phyloP scores from a whole-genome alignment of 2,888 invertebrate species.

The Hypomecis punctinalis region DNA sequence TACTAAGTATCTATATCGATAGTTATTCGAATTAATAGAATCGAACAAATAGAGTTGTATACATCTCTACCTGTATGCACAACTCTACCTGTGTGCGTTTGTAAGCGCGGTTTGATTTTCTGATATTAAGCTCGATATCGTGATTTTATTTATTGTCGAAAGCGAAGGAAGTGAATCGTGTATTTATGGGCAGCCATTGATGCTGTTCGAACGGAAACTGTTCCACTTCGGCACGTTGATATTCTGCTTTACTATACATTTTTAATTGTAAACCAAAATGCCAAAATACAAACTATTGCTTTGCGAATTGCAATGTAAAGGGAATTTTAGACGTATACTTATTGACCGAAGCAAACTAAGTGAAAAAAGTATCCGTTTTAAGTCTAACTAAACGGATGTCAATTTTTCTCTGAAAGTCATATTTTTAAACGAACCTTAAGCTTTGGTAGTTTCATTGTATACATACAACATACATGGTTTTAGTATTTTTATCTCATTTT shows the following conservation, averaged over 20 bases:
- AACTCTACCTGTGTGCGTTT: conserved; percentile 15
- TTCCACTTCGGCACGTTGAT: conserved; percentile 24
- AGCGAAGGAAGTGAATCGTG: conserved; percentile 37
- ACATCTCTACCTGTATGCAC: conserved; percentile 10
- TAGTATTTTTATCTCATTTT: too few species aligned
- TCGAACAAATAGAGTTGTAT: too few species aligned
- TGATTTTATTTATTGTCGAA: conserved; percentile 36
- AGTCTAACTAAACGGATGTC: too few species aligned
- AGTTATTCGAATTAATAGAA: too few species aligned
- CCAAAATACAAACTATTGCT: not conserved
- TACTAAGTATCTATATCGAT: too few species aligned
- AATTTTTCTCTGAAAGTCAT: too few species aligned
- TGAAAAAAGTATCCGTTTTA: too few species aligned
- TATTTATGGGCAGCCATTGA: conserved; percentile 36
- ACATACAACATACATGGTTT: too few species aligned
- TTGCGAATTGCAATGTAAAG: not conserved
- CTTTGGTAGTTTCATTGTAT: too few species aligned
- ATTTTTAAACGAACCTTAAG: too few species aligned
- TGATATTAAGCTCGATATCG: conserved; percentile 31
- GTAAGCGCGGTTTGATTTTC: conserved; percentile 33
- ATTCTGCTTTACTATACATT: conserved; percentile 15
- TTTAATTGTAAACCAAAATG: conserved; percentile 12
- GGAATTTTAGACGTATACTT: too few species aligned
- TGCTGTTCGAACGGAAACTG: conserved; percentile 28
- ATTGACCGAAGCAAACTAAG: too few species aligned